phyloP scores from a whole-genome alignment of 2,888 invertebrate genomes.

The Andrena haemorrhoa region DNA sequence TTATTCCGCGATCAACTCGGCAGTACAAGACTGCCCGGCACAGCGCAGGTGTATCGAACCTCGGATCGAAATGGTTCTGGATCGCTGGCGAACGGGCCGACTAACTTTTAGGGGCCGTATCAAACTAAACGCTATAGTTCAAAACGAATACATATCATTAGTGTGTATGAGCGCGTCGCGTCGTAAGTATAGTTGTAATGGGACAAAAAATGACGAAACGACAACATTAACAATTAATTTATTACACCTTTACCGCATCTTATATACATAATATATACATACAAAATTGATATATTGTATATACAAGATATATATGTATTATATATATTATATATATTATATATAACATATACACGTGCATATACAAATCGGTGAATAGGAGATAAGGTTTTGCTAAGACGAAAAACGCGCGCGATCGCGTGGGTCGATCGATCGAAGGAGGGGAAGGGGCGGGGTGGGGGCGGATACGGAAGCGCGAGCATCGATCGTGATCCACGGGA shows the following conservation, averaged over 20 bases:
- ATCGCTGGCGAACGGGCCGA: slow-evolving; percentile 44
- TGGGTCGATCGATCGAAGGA: slow-evolving; percentile 34
- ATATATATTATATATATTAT: slow-evolving; percentile 55
- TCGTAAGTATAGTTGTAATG: slow-evolving; percentile 56
- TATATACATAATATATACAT: slow-evolving; percentile 70
- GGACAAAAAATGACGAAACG: slow-evolving; percentile 26
- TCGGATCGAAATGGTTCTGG: slow-evolving; percentile 44
- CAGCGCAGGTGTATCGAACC: slow-evolving; percentile 10
- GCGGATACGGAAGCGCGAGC: background rate
- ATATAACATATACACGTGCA: slow-evolving; percentile 57
- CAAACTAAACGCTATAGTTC: slow-evolving; percentile 79
- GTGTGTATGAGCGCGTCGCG: slow-evolving; percentile 63
- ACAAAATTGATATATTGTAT: slow-evolving; percentile 65
- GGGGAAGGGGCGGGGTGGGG: background rate
- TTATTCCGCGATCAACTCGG: background rate
- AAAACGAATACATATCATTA: slow-evolving; percentile 82
- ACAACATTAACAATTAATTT: slow-evolving; percentile 75
- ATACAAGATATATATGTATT: slow-evolving; percentile 62
- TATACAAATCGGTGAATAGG: slow-evolving; percentile 43
- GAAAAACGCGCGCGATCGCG: slow-evolving; percentile 41
- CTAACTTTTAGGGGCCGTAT: slow-evolving; percentile 69
- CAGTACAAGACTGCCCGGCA: slow-evolving; percentile 42
- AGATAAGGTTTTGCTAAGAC: slow-evolving; percentile 53
- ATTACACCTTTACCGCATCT: slow-evolving; percentile 77
- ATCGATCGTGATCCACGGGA: slow-evolving; percentile 42